A percentile compares a stretch with the other conserved stretches of the same genome.
Evolutionary conservation across 2,113 vertebrate species (phyloP).

Genomic region (Alouatta palliata): DNA sequence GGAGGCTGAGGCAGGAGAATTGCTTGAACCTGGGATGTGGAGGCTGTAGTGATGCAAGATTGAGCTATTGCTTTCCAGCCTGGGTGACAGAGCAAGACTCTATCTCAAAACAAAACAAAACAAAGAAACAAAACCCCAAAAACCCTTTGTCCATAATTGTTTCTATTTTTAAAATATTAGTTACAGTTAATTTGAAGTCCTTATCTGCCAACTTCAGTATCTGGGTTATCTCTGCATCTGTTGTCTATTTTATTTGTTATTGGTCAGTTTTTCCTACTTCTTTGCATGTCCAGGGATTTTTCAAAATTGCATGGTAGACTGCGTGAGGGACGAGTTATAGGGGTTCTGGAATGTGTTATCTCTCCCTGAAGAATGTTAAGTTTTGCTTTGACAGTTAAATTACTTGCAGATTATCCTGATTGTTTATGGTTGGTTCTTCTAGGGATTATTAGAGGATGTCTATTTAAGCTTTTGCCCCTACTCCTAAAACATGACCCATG

Average conservation of each 20-base stretch:
- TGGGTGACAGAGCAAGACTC: too few relatives aligned
- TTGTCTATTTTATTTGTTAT: not conserved
- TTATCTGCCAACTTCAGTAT: not conserved
- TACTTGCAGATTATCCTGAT: too few relatives aligned
- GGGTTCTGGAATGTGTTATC: not conserved
- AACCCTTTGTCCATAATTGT: not conserved
- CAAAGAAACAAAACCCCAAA: too few relatives aligned
- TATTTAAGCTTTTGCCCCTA: not conserved
- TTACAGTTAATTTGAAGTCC: not conserved
- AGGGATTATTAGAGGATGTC: not conserved
- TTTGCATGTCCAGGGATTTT: not conserved
- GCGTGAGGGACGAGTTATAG: not conserved
- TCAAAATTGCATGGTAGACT: not conserved
- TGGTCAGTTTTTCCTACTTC: not conserved
- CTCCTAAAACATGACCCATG: accelerated
- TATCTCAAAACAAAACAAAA: too few relatives aligned
- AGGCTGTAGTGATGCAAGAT: too few relatives aligned
- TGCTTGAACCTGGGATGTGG: too few relatives aligned
- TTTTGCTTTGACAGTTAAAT: not conserved
- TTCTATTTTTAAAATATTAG: not conserved
- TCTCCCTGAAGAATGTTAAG: not conserved
- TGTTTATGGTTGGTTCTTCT: not conserved
- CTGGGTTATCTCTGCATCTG: not conserved
- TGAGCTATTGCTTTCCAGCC: too few relatives aligned
- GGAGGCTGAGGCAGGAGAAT: too few relatives aligned